Evolutionary conservation across 1,140 invertebrate species (phyloP).

Genomic region (Bombus waltoni): DNA sequence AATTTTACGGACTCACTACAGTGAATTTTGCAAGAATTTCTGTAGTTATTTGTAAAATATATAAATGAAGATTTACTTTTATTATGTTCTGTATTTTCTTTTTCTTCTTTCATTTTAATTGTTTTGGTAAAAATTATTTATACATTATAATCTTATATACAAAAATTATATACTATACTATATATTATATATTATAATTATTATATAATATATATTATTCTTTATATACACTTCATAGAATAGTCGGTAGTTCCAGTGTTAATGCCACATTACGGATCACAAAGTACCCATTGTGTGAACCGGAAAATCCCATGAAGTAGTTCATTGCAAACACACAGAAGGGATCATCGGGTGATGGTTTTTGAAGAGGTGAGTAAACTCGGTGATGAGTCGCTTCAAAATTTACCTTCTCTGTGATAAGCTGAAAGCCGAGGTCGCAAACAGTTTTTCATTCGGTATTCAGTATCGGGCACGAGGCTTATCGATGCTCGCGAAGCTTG

Average conservation of each 20-base stretch:
- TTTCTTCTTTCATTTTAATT: neutral
- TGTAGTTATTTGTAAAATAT: too few relatives aligned
- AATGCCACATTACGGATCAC: neutral
- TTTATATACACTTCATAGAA: neutral
- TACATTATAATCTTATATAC: too few relatives aligned
- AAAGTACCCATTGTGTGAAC: neutral
- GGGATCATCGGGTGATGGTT: neutral
- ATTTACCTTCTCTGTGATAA: slow-evolving; percentile 35
- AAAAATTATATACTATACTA: too few relatives aligned
- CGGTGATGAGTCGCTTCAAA: neutral
- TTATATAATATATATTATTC: too few relatives aligned
- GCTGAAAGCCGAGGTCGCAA: neutral
- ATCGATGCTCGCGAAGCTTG: slow-evolving; percentile 10
- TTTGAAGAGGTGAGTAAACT: slow-evolving; percentile 25
- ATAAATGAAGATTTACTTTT: too few relatives aligned
- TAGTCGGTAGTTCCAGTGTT: neutral
- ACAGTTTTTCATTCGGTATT: slow-evolving; percentile 17
- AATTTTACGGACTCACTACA: neutral
- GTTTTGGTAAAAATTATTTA: too few relatives aligned
- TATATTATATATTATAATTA: too few relatives aligned
- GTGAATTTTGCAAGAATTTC: too few relatives aligned
- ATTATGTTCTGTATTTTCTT: too few relatives aligned
- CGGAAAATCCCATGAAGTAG: neutral
- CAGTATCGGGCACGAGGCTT: slow-evolving; percentile 26
- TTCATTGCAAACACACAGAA: neutral